Base-by-base conservation (phyloP, 2,113 vertebrate species). In the Xyliphius kryptos region DNA sequence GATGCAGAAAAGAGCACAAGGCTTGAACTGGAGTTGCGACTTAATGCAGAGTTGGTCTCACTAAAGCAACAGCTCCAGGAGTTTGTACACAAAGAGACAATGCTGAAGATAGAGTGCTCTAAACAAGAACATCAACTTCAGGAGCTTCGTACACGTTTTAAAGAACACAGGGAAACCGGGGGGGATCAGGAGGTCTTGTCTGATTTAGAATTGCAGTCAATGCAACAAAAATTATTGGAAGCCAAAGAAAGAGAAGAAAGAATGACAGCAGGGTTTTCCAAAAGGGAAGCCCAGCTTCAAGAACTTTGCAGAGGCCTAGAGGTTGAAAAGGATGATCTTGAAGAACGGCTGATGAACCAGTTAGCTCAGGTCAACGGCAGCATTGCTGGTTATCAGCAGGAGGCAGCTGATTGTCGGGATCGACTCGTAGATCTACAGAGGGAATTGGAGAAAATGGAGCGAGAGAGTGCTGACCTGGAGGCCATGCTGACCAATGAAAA, bases 261-360 rank as follows among this genome's bases (percentile, higher is more conserved):
- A 3, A 68, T 83, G 15, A 76, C 62, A 1, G 81, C 81, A 60
- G 81, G 86, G 26, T 56, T 13, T 11, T 69, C 65, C 14, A 82
- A 83, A 65, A 83, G 72, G 26, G 85, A 87, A 59, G 77, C 77
- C 0, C 87, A 91, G 52, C 79, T 93, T 2, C 62, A 81, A n/a
- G 88, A 81, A 68, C 80, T 88, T 55, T 82, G 83, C 32, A 82
- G 70, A 43, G 78, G 86, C 0, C 79, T 92, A 3, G 93, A 92
- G 66, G 70, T 78, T 0, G 95, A 98, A 70, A 99, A 95, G 55
- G 96, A 98, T 66, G 93, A 98, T 63, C 81, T 99, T 50, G 96
- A 99, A 79, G 96, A 99, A 69, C 82, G 89, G 57, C 84, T 99
- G 32, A 99, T 99, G 96, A 94, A 98, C 80, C 95, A 99, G 65